These are phyloP conservation scores for Tragopan temminckii DNA, from an alignment of 2,797 vertebrate species.

Conservation along the genomic window DNA sequence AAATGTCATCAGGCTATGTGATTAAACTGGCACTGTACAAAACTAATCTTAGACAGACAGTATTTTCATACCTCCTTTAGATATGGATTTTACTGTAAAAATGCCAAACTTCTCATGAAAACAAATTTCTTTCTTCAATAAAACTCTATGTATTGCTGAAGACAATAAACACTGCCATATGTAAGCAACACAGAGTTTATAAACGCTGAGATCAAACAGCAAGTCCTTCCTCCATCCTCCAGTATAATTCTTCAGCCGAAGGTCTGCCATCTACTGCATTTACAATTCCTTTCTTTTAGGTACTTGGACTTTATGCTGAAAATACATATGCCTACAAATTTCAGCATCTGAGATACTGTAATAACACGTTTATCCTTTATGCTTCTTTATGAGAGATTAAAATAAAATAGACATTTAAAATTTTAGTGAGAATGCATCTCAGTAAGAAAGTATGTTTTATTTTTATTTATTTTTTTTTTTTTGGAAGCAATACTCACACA, in stretches of 20 bases:
- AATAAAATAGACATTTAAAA: not conserved
- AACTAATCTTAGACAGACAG: not conserved
- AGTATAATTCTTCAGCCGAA: not conserved
- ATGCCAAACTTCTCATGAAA: not conserved
- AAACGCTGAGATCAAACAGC: not conserved
- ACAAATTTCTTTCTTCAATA: not conserved
- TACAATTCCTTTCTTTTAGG: not conserved
- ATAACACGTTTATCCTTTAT: not conserved
- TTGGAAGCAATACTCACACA: not conserved
- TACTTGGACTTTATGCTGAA: not conserved
- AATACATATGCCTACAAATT: rapidly evolving
- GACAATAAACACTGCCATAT: not conserved
- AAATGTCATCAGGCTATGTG: not conserved
- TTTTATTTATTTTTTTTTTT: not conserved
- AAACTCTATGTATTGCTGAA: not conserved
- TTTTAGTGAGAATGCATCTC: not conserved
- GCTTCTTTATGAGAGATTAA: not conserved
- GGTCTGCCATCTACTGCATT: not conserved
- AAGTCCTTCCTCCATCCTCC: not conserved
- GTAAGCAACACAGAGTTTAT: not conserved
- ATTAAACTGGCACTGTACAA: not conserved
- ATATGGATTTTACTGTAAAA: not conserved
- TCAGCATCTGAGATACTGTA: not conserved
- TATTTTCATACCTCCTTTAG: not conserved
- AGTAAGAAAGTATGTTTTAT: not conserved